Conservation (phyloP, 2,113 vertebrate species). For the Archocentrus centrarchus region DNA sequence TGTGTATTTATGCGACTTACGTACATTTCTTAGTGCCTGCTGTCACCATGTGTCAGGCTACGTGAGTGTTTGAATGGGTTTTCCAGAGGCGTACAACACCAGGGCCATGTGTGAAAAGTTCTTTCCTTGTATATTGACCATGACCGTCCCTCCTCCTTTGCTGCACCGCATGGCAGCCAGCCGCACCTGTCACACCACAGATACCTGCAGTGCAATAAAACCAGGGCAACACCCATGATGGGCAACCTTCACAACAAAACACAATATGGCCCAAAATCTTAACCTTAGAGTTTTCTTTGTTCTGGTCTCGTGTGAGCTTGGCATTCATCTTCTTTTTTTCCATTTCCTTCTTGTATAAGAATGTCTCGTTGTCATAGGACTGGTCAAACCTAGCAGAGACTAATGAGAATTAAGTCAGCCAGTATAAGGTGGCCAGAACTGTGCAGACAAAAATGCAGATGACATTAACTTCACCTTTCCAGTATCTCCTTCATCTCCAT, state of each 20-base stretch:
- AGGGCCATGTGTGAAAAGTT: conserved; percentile 69
- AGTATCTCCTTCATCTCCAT: not conserved
- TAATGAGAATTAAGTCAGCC: not conserved
- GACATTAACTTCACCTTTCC: not conserved
- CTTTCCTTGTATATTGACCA: conserved; percentile 66
- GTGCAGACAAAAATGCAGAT: conserved; percentile 6
- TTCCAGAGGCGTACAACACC: conserved; percentile 65
- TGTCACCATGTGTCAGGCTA: conserved; percentile 48
- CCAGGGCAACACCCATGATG: conserved; percentile 45
- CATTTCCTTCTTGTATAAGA: conserved; percentile 20
- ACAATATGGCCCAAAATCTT: conserved; percentile 20
- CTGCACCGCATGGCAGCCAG: conserved; percentile 45
- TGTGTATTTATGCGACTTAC: conserved; percentile 54
- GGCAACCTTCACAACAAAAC: conserved; percentile 24
- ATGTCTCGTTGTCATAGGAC: not conserved
- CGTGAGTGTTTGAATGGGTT: conserved; percentile 64
- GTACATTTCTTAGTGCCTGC: conserved; percentile 31
- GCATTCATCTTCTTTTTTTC: not conserved
- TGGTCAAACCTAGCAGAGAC: not conserved
- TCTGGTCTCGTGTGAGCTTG: conserved; percentile 19
- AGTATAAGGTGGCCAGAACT: conserved; percentile 4
- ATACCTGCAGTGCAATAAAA: conserved; percentile 67
- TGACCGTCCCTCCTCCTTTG: conserved; percentile 42
- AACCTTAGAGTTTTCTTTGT: conserved; percentile 38
- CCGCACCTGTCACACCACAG: conserved; percentile 71